Percentiles rank a stretch among this genome's conserved stretches.
Evolutionary conservation across 2,113 vertebrate genomes (phyloP).

Genomic region (Lampris incognitus): DNA sequence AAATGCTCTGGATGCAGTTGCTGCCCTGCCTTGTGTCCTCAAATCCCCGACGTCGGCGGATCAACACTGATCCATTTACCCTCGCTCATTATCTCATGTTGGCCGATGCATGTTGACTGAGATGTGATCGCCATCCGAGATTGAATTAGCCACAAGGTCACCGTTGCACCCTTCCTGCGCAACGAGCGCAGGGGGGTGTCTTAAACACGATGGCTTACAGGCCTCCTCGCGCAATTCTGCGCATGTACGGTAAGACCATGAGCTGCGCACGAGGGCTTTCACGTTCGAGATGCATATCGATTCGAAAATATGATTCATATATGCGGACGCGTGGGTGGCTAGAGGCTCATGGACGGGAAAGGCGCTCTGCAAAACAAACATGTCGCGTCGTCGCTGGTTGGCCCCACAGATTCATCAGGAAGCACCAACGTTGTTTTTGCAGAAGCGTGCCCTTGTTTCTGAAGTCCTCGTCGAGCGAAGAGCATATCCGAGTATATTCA

Average conservation of each 20-base stretch:
- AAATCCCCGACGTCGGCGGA: slow-evolving; percentile 64
- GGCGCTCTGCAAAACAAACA: background rate
- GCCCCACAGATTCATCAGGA: background rate
- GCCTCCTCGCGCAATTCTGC: slow-evolving; percentile 17
- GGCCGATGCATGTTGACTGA: slow-evolving; percentile 71
- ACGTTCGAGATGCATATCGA: slow-evolving; percentile 34
- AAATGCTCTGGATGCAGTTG: slow-evolving; percentile 54
- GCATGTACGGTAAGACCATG: slow-evolving; percentile 2
- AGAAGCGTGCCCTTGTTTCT: background rate
- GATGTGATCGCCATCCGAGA: slow-evolving; percentile 73
- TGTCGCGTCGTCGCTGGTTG: slow-evolving; percentile 16
- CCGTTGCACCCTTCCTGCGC: slow-evolving; percentile 58
- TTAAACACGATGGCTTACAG: slow-evolving; percentile 60
- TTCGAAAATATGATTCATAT: slow-evolving; percentile 29
- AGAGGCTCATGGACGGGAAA: slow-evolving; percentile 31
- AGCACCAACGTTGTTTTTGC: background rate
- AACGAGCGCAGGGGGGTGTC: slow-evolving; percentile 51
- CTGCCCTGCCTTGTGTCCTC: slow-evolving; percentile 49
- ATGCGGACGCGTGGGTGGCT: slow-evolving; percentile 8
- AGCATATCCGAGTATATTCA: background rate
- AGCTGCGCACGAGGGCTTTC: background rate
- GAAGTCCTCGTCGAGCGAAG: slow-evolving; percentile 9
- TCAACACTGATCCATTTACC: slow-evolving; percentile 73
- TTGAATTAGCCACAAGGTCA: slow-evolving; percentile 75
- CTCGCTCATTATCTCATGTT: slow-evolving; percentile 63